phyloP scores from a whole-genome alignment of 1,140 invertebrate genomes.

The Xylocopa sonorina region DNA sequence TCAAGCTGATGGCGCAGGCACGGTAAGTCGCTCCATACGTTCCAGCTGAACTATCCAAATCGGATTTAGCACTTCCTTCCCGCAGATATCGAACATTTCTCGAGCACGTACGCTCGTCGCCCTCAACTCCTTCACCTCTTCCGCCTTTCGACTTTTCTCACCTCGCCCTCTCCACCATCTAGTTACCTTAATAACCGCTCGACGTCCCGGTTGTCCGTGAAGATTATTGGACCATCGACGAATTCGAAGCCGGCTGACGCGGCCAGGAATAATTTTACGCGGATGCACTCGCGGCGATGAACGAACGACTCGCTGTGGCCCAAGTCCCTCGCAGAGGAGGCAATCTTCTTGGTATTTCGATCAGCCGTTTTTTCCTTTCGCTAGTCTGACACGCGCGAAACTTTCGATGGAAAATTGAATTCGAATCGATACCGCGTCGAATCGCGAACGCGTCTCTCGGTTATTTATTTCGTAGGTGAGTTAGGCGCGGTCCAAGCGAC shows the following conservation, averaged over 20 bases:
- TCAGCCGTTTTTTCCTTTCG: slow-evolving; percentile 33
- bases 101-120: background rate
- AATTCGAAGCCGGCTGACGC: no score
- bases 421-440: slow-evolving; percentile 45
- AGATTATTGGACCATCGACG: slow-evolving; percentile 45
- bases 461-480: slow-evolving; percentile 59
- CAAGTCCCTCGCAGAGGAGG: background rate
- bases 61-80: slow-evolving; percentile 45
- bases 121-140: background rate
- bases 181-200: slow-evolving; percentile 56
- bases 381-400: slow-evolving; percentile 36
- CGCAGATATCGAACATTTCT: slow-evolving; percentile 55
- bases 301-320: background rate
- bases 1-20: slow-evolving; percentile 23
- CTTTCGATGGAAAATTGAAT: slow-evolving; percentile 63
- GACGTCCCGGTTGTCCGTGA: slow-evolving; percentile 41
- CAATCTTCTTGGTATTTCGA: slow-evolving; percentile 48
- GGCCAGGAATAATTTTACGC: no score
- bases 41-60: slow-evolving; percentile 46
- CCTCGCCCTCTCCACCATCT: no score
- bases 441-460: slow-evolving; percentile 54
- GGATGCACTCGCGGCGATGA: background rate
- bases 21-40: slow-evolving; percentile 17
- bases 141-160: no score
- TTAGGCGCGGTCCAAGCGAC: slow-evolving; percentile 9